Evolutionary conservation across 2,113 vertebrate genomes (phyloP).

Genomic region (Riparia riparia): DNA sequence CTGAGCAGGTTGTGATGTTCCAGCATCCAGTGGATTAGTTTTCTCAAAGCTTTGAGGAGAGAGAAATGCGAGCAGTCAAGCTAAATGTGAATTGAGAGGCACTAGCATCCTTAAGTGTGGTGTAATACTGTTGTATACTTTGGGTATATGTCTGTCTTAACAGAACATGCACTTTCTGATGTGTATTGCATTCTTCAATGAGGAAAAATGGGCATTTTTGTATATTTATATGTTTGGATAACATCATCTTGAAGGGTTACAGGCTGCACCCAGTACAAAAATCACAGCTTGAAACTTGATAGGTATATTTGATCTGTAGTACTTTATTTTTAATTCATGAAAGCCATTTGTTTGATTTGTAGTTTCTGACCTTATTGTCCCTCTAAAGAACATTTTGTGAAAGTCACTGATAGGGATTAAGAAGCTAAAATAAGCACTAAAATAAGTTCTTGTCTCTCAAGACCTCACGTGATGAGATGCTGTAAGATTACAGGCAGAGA

Average conservation of each 20-base stretch:
- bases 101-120: background rate
- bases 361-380: constrained; percentile 29
- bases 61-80: background rate
- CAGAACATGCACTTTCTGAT: background rate
- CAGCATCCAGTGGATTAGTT: background rate
- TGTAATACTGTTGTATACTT: background rate
- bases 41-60: background rate
- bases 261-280: background rate
- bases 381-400: constrained; percentile 28
- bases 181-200: background rate
- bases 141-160: background rate
- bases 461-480: background rate
- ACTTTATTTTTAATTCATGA: constrained; percentile 59
- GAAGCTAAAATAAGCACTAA: constrained; percentile 48
- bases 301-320: constrained; percentile 2
- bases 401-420: constrained; percentile 14
- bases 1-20: background rate
- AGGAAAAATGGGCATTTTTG: background rate
- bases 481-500: constrained; percentile 17
- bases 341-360: constrained; percentile 33
- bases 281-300: background rate
- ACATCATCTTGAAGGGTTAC: background rate
- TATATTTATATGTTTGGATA: background rate
- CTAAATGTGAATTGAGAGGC: background rate
- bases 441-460: constrained; percentile 41